These are phyloP conservation scores for Drosophila pectinifera DNA, from an alignment of 1,140 invertebrate species.

Conservation along the genomic window DNA sequence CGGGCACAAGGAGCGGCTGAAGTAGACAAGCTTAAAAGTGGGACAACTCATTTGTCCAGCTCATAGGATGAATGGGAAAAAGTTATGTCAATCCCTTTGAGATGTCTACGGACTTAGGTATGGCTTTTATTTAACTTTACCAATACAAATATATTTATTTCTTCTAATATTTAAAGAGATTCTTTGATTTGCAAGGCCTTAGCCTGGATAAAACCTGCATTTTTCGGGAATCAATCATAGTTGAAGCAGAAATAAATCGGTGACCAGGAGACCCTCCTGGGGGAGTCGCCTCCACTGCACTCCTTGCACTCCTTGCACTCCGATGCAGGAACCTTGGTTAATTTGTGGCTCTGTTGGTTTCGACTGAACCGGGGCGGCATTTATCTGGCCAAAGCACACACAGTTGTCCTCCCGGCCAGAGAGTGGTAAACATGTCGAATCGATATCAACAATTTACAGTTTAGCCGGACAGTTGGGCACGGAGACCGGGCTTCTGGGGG, in stretches of 20 bases:
- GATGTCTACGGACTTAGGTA: too few relatives aligned
- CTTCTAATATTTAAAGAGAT: too few relatives aligned
- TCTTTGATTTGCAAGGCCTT: too few relatives aligned
- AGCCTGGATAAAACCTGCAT: background rate
- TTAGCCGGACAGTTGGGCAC: slow-evolving; percentile 55
- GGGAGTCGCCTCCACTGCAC: background rate
- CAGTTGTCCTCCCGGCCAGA: background rate
- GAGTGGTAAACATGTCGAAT: slow-evolving; percentile 51
- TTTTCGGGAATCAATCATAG: slow-evolving; percentile 11
- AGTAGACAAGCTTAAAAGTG: slow-evolving; percentile 8
- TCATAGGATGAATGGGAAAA: background rate
- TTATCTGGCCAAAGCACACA: slow-evolving; percentile 25
- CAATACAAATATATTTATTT: too few relatives aligned
- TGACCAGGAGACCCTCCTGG: background rate
- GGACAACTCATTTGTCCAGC: slow-evolving; percentile 28
- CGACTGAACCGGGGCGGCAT: slow-evolving; percentile 7
- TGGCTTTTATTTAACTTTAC: too few relatives aligned
- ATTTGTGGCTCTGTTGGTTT: slow-evolving; percentile 40
- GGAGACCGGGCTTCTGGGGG: slow-evolving; percentile 20
- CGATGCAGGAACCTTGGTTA: slow-evolving; percentile 36
- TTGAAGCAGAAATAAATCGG: slow-evolving; percentile 14
- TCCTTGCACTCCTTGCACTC: background rate
- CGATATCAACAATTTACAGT: slow-evolving; percentile 78
- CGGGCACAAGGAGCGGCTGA: background rate
- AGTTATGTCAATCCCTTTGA: background rate